Conservation (phyloP, 2,888 invertebrate genomes). For the Tricholauxania praeusta region DNA sequence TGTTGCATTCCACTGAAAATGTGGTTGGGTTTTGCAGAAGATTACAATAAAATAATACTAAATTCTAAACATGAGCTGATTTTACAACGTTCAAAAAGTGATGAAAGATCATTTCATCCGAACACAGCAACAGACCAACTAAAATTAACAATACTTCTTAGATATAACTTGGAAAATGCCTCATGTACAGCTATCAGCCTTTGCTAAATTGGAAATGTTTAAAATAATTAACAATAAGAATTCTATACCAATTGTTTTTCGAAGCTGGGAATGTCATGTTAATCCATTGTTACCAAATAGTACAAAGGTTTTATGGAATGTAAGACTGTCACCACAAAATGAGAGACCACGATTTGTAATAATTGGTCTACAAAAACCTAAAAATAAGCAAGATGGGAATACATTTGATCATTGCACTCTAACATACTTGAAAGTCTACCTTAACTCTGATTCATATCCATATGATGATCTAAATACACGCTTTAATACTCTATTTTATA, state of each 20-base stretch:
- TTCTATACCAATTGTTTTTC: neutral
- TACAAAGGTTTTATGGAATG: slow-evolving; percentile 4
- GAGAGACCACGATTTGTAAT: no score
- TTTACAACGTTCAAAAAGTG: neutral
- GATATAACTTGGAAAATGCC: slow-evolving; percentile 16
- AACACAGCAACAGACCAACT: neutral
- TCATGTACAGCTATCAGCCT: neutral
- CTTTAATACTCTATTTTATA: slow-evolving; percentile 10
- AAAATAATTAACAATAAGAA: slow-evolving; percentile 5
- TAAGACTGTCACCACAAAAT: neutral
- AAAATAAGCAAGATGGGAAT: neutral
- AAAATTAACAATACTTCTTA: no score
- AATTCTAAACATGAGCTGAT: slow-evolving; percentile 30
- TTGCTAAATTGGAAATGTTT: slow-evolving; percentile 5
- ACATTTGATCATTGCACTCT: slow-evolving; percentile 11
- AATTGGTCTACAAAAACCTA: neutral
- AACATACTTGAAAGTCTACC: slow-evolving; percentile 10
- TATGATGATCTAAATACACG: slow-evolving; percentile 43
- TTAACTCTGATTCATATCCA: slow-evolving; percentile 40
- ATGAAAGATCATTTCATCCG: neutral
- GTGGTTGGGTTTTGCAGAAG: slow-evolving; percentile 24
- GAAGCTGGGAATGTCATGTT: neutral
- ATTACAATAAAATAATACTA: slow-evolving; percentile 25
- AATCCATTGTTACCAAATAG: neutral
- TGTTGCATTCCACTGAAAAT: slow-evolving; percentile 7